These are phyloP conservation scores for Punctoribates punctum DNA, from an alignment of 2,888 invertebrate genomes.

Conservation along the genomic window DNA sequence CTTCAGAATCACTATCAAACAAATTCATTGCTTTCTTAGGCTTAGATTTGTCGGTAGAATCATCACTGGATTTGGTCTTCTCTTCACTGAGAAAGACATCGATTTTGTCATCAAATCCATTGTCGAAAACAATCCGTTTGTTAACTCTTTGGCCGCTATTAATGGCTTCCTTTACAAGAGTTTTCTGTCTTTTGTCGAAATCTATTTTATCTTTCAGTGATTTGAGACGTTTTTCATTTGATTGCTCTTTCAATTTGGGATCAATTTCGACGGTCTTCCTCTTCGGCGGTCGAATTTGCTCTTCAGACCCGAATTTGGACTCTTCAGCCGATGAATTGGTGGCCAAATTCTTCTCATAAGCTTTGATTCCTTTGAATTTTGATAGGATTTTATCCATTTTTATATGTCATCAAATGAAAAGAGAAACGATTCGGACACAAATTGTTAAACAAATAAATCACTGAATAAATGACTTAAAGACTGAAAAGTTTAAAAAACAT, in stretches of 20 bases:
- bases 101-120: background rate
- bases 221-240: conserved; percentile 15
- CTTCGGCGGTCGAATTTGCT: background rate
- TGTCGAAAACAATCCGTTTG: conserved; percentile 24
- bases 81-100: background rate
- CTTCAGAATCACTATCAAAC: conserved; percentile 30
- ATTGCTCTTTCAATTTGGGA: background rate
- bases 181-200: conserved; percentile 14
- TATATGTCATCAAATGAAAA: background rate
- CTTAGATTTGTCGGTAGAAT: background rate
- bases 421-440: too few relatives aligned
- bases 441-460: background rate
- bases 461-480: background rate
- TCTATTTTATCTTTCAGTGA: conserved; percentile 12
- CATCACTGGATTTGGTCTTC: background rate
- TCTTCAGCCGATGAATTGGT: background rate
- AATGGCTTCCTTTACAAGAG: conserved; percentile 2
- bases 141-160: conserved; percentile 7
- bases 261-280: background rate
- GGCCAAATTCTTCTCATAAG: background rate
- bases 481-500: background rate
- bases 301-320: background rate
- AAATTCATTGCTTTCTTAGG: background rate
- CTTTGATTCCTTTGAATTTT: conserved; percentile 31
- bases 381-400: conserved; percentile 1